Conservation (phyloP, 2,888 invertebrate species). For the Eupithecia pulchellata region DNA sequence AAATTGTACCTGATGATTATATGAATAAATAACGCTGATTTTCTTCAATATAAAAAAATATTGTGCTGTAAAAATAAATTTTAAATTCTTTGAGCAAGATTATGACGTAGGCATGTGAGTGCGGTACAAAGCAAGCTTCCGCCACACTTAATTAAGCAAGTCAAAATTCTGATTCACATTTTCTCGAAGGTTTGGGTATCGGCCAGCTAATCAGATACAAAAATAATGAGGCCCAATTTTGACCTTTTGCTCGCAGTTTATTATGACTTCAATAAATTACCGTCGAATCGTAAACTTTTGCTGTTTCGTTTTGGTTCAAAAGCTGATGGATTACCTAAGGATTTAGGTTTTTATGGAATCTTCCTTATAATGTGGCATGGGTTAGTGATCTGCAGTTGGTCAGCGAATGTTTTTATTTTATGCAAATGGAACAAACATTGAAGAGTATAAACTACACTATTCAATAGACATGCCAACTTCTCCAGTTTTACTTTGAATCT, state of each 20-base stretch:
- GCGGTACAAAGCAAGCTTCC: conserved; percentile 40
- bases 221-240: conserved; percentile 45
- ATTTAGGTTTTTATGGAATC: background rate
- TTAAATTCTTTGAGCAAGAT: conserved; percentile 2
- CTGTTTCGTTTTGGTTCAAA: conserved; percentile 41
- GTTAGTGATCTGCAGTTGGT: background rate
- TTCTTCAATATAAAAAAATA: no score
- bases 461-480: background rate
- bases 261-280: conserved; percentile 42
- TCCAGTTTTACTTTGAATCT: background rate
- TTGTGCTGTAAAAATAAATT: conserved; percentile 7
- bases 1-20: no score
- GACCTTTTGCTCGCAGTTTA: conserved; percentile 35
- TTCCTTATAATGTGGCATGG: no score
- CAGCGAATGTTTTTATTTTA: background rate
- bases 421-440: background rate
- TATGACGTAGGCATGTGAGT: conserved; percentile 19
- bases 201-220: conserved; percentile 43
- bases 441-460: background rate
- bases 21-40: no score
- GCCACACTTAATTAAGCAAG: conserved; percentile 56
- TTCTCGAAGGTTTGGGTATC: conserved; percentile 44
- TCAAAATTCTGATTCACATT: conserved; percentile 53
- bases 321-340: conserved; percentile 34
- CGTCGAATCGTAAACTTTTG: conserved; percentile 36